These are phyloP conservation scores for Orgyia antiqua DNA, from an alignment of 2,888 invertebrate genomes.

Conservation along the genomic window DNA sequence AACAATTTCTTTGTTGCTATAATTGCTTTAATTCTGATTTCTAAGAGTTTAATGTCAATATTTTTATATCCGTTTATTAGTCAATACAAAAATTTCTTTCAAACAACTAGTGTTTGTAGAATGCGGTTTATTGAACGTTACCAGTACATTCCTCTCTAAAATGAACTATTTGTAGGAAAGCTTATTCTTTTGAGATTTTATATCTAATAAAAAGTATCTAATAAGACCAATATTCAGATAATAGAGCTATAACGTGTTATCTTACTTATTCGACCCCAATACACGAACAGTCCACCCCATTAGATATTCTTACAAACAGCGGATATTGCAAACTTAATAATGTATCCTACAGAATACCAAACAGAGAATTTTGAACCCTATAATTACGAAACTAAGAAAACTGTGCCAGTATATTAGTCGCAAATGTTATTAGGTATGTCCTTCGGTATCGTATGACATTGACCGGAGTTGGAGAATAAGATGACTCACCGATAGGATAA, in stretches of 20 bases:
- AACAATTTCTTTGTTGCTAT: too few species aligned
- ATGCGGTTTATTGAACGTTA: too few species aligned
- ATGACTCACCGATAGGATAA: constrained; percentile 33
- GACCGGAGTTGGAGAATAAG: constrained; percentile 36
- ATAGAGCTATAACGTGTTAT: constrained; percentile 31
- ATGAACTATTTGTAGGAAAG: too few species aligned
- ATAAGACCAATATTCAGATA: constrained; percentile 22
- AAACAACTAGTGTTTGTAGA: too few species aligned
- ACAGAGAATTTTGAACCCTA: constrained; percentile 9
- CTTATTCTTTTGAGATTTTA: too few species aligned
- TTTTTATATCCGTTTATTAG: too few species aligned
- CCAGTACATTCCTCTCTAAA: too few species aligned
- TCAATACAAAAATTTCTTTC: too few species aligned
- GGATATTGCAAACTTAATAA: constrained; percentile 16
- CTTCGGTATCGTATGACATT: constrained; percentile 42
- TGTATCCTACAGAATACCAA: neutral
- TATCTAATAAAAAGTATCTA: too few species aligned
- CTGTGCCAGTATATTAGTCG: neutral
- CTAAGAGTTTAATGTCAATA: too few species aligned
- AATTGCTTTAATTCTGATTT: too few species aligned
- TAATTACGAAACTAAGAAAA: rapidly evolving
- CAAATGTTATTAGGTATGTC: constrained; percentile 7
- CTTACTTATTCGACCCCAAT: constrained; percentile 26
- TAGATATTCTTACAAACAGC: constrained; percentile 38
- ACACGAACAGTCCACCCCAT: constrained; percentile 38